A percentile compares a stretch with the other conserved stretches of the same genome.
Conservation (phyloP, 2,797 vertebrate genomes). For the Lagorchestes hirsutus region DNA sequence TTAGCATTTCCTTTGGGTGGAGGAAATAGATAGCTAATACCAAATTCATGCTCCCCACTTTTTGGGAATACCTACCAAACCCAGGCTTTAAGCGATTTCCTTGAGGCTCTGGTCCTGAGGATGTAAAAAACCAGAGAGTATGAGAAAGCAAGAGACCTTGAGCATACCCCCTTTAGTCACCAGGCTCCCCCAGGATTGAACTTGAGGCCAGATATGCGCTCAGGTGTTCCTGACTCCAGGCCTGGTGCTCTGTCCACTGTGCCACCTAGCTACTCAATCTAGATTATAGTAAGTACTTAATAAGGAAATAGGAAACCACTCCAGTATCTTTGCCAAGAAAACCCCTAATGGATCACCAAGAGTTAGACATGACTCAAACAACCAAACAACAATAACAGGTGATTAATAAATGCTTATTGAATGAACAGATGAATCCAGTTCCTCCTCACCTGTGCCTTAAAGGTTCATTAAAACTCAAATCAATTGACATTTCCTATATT, state of each 20-base stretch:
- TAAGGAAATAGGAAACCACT: not conserved
- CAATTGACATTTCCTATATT: not conserved
- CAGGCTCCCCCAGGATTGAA: not conserved
- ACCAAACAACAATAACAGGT: not conserved
- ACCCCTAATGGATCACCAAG: not conserved
- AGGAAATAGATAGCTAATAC: not conserved
- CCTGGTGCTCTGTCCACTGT: not conserved
- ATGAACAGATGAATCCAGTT: not conserved
- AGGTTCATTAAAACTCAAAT: not conserved
- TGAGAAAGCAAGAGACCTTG: not conserved
- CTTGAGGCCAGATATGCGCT: not conserved
- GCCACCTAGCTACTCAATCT: not conserved
- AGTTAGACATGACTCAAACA: not conserved
- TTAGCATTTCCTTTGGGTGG: not conserved
- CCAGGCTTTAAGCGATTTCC: not conserved
- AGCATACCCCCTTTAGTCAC: too few relatives aligned
- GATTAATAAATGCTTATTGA: not conserved
- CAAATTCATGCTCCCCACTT: not conserved
- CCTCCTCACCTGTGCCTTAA: not conserved
- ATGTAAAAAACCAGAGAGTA: not conserved
- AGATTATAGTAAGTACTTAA: not conserved
- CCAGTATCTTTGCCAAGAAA: not conserved
- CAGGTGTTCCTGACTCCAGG: not conserved
- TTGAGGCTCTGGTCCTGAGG: not conserved
- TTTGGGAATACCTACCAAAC: not conserved